Evolutionary conservation across 2,113 vertebrate genomes (phyloP).

Genomic region (Vimba vimba): DNA sequence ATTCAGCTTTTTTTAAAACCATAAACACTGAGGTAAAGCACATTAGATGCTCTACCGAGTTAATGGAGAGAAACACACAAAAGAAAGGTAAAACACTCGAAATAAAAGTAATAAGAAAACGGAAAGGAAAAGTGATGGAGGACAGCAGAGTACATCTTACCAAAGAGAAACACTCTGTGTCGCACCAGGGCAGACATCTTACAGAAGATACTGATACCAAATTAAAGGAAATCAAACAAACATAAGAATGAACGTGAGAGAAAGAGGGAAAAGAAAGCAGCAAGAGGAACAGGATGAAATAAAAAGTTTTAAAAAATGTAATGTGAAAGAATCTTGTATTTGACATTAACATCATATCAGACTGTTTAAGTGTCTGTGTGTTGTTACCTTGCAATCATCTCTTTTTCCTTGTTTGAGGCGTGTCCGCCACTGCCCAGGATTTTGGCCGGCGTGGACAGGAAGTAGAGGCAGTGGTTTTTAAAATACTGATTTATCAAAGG

Average conservation of each 20-base stretch:
- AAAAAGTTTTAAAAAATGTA: not conserved
- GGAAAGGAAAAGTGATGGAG: not conserved
- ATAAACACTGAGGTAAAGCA: not conserved
- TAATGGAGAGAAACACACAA: constrained; percentile 7
- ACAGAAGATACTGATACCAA: constrained; percentile 87
- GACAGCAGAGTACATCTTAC: constrained; percentile 75
- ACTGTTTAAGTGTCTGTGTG: not conserved
- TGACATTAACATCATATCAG: not conserved
- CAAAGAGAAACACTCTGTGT: constrained; percentile 93
- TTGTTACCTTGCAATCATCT: constrained; percentile 91
- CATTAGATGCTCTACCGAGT: not conserved
- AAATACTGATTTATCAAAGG: constrained; percentile 93
- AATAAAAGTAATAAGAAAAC: not conserved
- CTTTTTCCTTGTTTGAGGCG: constrained; percentile 95
- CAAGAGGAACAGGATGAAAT: constrained; percentile 22
- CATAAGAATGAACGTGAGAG: constrained; percentile 14
- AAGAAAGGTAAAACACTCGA: constrained; percentile 42
- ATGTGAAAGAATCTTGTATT: not conserved
- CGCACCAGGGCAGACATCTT: constrained; percentile 92
- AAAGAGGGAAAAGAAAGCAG: constrained; percentile 5
- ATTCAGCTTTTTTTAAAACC: not conserved
- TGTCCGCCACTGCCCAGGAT: constrained; percentile 90
- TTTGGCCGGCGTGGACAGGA: constrained; percentile 84
- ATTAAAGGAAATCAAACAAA: constrained; percentile 32
- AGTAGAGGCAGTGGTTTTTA: constrained; percentile 87